Evolutionary conservation across 2,797 vertebrate species (phyloP).

Genomic region (Sardinella longiceps): DNA sequence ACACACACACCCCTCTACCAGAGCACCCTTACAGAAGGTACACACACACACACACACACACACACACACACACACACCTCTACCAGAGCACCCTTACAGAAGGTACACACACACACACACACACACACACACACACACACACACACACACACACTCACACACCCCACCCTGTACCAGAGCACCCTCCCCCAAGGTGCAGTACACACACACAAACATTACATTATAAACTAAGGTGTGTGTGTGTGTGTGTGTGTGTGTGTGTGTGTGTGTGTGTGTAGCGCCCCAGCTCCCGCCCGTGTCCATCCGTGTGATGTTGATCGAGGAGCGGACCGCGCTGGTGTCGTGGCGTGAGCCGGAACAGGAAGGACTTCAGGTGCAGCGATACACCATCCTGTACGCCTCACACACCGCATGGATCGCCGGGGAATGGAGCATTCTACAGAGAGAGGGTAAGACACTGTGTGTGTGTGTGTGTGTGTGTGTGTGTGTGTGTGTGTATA

Average conservation of each 20-base stretch:
- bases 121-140: not conserved
- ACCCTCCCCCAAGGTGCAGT: no score
- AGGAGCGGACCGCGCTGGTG: slow-evolving; percentile 92
- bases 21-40: no score
- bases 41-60: not conserved
- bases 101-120: not conserved
- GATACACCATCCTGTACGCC: slow-evolving; percentile 91
- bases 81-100: no score
- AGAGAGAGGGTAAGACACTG: slow-evolving; percentile 86
- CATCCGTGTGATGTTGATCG: slow-evolving; percentile 89
- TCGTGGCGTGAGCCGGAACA: slow-evolving; percentile 92
- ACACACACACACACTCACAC: not conserved
- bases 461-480: not conserved
- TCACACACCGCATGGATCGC: slow-evolving; percentile 86
- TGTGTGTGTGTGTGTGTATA: slow-evolving; percentile 64
- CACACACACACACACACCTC: not conserved
- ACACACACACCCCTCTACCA: no score
- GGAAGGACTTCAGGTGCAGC: slow-evolving; percentile 80
- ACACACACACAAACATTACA: no score
- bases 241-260: not conserved
- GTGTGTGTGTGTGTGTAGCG: slow-evolving; percentile 67
- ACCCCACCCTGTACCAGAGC: slow-evolving; percentile 79
- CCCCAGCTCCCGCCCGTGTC: slow-evolving; percentile 86
- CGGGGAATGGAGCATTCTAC: slow-evolving; percentile 89
- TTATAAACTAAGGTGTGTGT: no score